phyloP scores from a whole-genome alignment of 2,797 vertebrate species.

The Melanotaenia trifasciata region DNA sequence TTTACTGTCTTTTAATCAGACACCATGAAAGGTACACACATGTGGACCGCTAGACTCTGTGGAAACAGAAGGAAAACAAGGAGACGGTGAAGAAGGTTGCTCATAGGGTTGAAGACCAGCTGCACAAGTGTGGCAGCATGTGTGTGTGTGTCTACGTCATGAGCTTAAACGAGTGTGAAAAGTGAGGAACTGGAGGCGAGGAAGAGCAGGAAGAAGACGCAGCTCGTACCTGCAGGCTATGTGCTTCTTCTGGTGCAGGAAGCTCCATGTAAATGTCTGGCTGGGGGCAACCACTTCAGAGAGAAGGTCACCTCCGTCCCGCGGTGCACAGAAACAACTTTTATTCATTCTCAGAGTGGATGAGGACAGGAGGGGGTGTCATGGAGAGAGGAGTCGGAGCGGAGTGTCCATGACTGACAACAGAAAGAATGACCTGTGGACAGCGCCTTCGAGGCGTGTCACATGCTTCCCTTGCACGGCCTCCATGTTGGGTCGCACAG shows the following conservation, averaged over 20 bases:
- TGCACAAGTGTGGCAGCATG: background rate
- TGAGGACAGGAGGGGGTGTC: constrained; percentile 48
- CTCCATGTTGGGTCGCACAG: constrained; percentile 38
- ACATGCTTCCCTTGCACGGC: constrained; percentile 1
- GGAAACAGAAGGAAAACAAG: too few relatives aligned
- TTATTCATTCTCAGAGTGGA: constrained; percentile 80
- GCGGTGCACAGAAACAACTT: constrained; percentile 81
- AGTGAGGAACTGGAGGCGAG: constrained; percentile 47
- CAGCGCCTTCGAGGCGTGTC: too few relatives aligned
- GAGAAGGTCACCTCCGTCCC: constrained; percentile 86
- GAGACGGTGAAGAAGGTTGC: too few relatives aligned
- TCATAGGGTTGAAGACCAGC: too few relatives aligned
- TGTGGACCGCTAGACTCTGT: constrained; percentile 17
- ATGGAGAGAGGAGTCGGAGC: constrained; percentile 3
- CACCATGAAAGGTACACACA: constrained; percentile 46
- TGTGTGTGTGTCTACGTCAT: constrained; percentile 1
- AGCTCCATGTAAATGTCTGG: constrained; percentile 87
- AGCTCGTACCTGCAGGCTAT: constrained; percentile 72
- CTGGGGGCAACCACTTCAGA: constrained; percentile 85
- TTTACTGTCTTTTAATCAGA: constrained; percentile 62
- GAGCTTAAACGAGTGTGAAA: constrained; percentile 65
- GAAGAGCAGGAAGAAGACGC: constrained; percentile 52
- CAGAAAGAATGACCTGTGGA: too few relatives aligned
- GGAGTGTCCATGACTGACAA: constrained; percentile 34
- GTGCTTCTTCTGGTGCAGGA: constrained; percentile 64